A percentile compares a stretch with the other conserved stretches of the same genome.
Evolutionary conservation across 2,797 vertebrate species (phyloP).

Genomic region (Pelochelys cantorii): DNA sequence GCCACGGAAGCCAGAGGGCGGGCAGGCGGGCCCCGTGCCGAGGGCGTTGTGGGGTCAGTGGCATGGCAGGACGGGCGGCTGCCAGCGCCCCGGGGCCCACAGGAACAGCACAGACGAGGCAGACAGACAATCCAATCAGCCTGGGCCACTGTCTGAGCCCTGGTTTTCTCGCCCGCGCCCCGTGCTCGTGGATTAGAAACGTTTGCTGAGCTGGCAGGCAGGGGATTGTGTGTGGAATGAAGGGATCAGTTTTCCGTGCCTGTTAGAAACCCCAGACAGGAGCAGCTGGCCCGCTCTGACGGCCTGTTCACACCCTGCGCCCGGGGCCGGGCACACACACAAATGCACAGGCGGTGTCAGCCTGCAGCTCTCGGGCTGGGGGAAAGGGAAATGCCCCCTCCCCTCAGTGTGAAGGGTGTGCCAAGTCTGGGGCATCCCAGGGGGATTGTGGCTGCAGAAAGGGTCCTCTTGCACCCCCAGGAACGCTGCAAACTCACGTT

Average conservation of each 20-base stretch:
- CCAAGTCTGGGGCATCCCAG: background rate
- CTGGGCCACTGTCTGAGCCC: background rate
- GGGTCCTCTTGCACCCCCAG: background rate
- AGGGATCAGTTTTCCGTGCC: background rate
- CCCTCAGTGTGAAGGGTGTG: no score
- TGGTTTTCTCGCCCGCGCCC: background rate
- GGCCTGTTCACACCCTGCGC: background rate
- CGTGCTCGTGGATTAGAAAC: background rate
- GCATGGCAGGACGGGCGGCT: background rate
- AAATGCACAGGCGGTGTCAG: background rate
- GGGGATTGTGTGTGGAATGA: background rate
- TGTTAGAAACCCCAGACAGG: background rate
- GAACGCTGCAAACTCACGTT: background rate
- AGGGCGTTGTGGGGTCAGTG: background rate
- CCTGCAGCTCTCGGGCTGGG: background rate
- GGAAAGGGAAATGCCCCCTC: background rate
- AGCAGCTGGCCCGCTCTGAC: background rate
- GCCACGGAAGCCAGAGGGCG: background rate
- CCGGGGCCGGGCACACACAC: background rate
- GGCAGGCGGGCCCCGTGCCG: background rate
- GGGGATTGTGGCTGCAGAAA: background rate
- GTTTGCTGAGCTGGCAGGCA: background rate
- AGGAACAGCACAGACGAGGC: background rate
- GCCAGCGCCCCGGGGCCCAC: background rate
- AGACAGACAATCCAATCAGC: background rate